These are phyloP conservation scores for Chironomus tentans DNA, from an alignment of 2,888 invertebrate species.

Conservation along the genomic window DNA sequence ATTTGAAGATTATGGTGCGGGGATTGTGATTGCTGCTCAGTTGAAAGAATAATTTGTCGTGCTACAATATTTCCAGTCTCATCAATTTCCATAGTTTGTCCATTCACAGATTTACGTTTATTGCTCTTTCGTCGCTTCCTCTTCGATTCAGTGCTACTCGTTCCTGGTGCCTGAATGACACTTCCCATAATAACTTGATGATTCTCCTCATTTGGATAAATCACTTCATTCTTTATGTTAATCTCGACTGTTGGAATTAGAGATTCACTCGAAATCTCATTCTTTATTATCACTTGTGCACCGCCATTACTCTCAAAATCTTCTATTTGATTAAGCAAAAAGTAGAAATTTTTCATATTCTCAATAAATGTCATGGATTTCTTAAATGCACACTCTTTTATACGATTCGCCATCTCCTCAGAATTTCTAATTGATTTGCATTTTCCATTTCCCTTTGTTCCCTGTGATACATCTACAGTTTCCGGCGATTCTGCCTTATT, in stretches of 20 bases:
- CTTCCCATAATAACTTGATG: constrained; percentile 12
- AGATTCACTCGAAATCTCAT: constrained; percentile 16
- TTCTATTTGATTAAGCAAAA: constrained; percentile 23
- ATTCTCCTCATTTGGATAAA: constrained; percentile 22
- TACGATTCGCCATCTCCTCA: constrained; percentile 22
- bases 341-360: constrained; percentile 26
- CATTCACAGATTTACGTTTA: constrained; percentile 17
- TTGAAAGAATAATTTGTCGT: neutral
- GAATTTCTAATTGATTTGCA: constrained; percentile 20
- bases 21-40: neutral
- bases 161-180: constrained; percentile 4
- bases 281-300: constrained; percentile 17
- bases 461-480: neutral
- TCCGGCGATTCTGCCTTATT: constrained; percentile 15
- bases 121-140: constrained; percentile 8
- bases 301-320: neutral
- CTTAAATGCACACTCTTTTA: constrained; percentile 20
- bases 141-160: constrained; percentile 3
- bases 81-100: constrained; percentile 23
- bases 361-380: constrained; percentile 23
- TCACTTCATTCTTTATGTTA: constrained; percentile 25
- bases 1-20: neutral
- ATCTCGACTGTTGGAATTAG: constrained; percentile 17
- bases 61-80: constrained; percentile 21
- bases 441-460: constrained; percentile 18